Evolutionary conservation across 2,797 vertebrate genomes (phyloP).

Genomic region (Poecilia picta): DNA sequence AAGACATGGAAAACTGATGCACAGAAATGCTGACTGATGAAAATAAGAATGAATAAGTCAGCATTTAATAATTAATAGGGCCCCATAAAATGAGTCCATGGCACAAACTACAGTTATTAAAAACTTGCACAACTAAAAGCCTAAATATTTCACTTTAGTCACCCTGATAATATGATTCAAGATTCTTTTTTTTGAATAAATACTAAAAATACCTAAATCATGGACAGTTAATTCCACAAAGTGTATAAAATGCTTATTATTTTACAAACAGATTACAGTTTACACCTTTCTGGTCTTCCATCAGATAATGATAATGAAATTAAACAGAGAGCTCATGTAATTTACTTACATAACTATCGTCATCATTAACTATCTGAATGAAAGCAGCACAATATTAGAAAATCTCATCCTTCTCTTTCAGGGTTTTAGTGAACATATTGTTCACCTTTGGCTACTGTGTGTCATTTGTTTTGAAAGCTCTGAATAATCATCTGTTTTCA

Average conservation of each 20-base stretch:
- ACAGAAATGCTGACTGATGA: neutral
- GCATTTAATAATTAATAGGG: neutral
- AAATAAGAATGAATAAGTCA: neutral
- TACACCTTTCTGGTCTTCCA: neutral
- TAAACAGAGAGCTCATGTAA: neutral
- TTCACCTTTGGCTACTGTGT: neutral
- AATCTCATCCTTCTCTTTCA: neutral
- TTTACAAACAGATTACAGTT: neutral
- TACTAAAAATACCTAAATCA: neutral
- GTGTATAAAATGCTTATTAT: neutral
- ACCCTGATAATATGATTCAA: neutral
- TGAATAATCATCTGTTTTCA: neutral
- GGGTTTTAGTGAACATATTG: neutral
- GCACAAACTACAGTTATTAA: neutral
- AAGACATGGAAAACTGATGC: neutral
- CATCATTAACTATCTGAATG: neutral
- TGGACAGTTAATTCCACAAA: neutral
- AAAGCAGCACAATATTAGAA: neutral
- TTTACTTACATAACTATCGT: neutral
- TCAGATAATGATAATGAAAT: conserved; percentile 1
- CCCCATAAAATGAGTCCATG: neutral
- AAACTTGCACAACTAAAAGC: neutral
- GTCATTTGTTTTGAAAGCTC: neutral
- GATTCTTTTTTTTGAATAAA: neutral
- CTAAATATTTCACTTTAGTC: neutral